Conservation (phyloP, 1,140 invertebrate genomes). For the Aphaenogaster rudis region DNA sequence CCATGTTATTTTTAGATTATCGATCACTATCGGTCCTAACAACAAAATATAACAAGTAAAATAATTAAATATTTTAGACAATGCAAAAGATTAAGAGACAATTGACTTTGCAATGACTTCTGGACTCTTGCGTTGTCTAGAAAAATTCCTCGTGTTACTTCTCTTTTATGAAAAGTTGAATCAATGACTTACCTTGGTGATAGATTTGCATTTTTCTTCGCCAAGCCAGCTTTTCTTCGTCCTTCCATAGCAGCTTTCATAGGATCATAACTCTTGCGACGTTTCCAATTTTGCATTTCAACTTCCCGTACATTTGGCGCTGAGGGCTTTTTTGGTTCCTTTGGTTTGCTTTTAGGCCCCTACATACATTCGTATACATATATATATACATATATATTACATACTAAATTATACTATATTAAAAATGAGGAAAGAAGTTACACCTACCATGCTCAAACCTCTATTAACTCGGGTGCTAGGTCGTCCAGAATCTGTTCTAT, state of each 20-base stretch:
- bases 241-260: constrained; percentile 95
- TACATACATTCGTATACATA: constrained; percentile 23
- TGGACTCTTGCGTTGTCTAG: constrained; percentile 8
- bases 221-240: constrained; percentile 87
- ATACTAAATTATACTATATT: constrained; percentile 10
- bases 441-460: constrained; percentile 72
- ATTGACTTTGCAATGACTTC: not conserved
- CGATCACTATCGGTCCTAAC: constrained; percentile 81
- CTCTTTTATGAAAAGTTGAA: not conserved
- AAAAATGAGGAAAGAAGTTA: not conserved
- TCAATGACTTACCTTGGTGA: constrained; percentile 77
- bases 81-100: constrained; percentile 1
- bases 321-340: constrained; percentile 87
- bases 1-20: constrained; percentile 79
- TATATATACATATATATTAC: not conserved
- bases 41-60: constrained; percentile 74
- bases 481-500: constrained; percentile 89
- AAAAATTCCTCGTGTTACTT: constrained; percentile 32
- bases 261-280: constrained; percentile 96
- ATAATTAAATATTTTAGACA: constrained; percentile 66
- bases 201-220: constrained; percentile 75
- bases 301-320: constrained; percentile 90
- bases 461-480: constrained; percentile 88
- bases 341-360: constrained; percentile 72
- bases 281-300: constrained; percentile 97